Evolutionary conservation across 2,797 vertebrate species (phyloP), one percentile per base, ranked within the genome.

Genomic region (Gila robusta): DNA sequence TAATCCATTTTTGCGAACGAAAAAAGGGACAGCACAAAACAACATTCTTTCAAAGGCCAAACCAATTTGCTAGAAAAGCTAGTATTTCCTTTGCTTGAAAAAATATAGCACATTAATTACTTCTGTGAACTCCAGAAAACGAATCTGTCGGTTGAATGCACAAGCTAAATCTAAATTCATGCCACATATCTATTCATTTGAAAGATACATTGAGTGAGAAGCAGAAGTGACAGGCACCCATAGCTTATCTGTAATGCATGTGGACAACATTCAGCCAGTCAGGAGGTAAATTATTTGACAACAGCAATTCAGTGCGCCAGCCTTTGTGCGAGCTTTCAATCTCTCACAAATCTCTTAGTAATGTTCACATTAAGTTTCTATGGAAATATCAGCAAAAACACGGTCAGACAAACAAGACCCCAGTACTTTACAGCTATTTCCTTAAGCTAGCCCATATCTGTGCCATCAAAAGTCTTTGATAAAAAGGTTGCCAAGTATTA

Each of bases 71-170:
- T n/a, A 39, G 56, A 39, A 79, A 62, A 49, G 59, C 56, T 19
- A 44, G 12, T 37, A 17, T 79, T 74, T 80, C 67, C 49, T 59
- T 72, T 74, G 6, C 59, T 73, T 73, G 32, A 82, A 41, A 69
- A 82, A 84, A 37, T 41, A 26, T 28, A 19, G 54, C 37, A 41
- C 62, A 88, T 89, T 82, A 89, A 88, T 85, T 80, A 85, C 73
- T 4, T 49, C 62, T 39, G 56, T 85, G 79, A 83, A 71, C 35
- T 28, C 35, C 54, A 32, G 19, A 67, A 84, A 82, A 79, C 14
- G 23, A 82, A 78, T 74, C 39, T 67, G 39, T 26, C 5, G 78
- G 39, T 56, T 52, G 84, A 83, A 62, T 9, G 28, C 35, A 76
- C 80, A 84, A 54, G 41, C 72, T 66, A 82, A 78, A 83, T 79